Evolutionary conservation across 1,140 invertebrate species (phyloP).

Genomic region (Latrodectus geometricus): DNA sequence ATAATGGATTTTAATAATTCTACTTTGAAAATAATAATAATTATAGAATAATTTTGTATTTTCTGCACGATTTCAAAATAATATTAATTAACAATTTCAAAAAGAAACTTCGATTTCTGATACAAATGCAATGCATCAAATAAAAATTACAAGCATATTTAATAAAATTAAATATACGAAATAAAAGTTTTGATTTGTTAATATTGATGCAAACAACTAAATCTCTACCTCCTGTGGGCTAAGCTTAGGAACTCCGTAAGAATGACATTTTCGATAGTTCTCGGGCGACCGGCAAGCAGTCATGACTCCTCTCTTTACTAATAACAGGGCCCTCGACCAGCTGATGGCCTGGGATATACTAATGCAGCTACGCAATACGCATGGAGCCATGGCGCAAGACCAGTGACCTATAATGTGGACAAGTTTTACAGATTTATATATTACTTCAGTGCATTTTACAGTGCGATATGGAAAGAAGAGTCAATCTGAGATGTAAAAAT

Average conservation of each 20-base stretch:
- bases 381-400: conserved; percentile 60
- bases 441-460: neutral
- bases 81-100: too few species aligned
- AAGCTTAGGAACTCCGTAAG: conserved; percentile 60
- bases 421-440: neutral
- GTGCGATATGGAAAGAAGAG: neutral
- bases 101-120: too few species aligned
- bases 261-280: conserved; percentile 48
- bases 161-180: too few species aligned
- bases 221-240: conserved; percentile 60
- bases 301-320: conserved; percentile 45
- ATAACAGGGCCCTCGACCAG: conserved; percentile 54
- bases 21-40: too few species aligned
- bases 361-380: conserved; percentile 61
- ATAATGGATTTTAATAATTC: too few species aligned
- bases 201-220: neutral
- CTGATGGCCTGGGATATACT: conserved; percentile 55
- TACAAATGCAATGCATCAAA: too few species aligned
- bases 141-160: too few species aligned
- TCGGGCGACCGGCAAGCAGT: conserved; percentile 57
- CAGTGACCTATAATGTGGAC: conserved; percentile 39
- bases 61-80: too few species aligned
- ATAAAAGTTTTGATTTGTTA: too few species aligned
- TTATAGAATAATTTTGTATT: too few species aligned
- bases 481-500: neutral